Evolutionary conservation across 2,888 invertebrate species (phyloP).

Genomic region (Zonitis immaculata): DNA sequence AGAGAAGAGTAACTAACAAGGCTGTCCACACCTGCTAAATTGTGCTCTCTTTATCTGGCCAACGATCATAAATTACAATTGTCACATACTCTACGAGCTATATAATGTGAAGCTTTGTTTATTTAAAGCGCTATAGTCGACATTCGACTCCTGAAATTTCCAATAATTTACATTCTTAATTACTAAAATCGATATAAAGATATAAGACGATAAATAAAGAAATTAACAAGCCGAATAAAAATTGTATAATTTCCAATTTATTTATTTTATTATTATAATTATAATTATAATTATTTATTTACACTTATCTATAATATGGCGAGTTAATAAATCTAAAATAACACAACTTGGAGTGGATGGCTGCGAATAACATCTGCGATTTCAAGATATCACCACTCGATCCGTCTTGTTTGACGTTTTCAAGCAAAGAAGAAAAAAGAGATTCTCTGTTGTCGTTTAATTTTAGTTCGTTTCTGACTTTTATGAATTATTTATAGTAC

Average conservation of each 20-base stretch:
- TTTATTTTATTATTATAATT: background rate
- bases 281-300: conserved; percentile 7
- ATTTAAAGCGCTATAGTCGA: conserved; percentile 1
- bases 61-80: conserved; percentile 16
- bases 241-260: background rate
- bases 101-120: conserved; percentile 10
- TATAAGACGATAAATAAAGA: background rate
- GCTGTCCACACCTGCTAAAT: conserved; percentile 20
- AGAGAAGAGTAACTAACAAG: conserved; percentile 14
- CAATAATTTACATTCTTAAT: conserved; percentile 14
- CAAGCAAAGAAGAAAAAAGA: conserved; percentile 12
- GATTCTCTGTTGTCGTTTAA: conserved; percentile 13
- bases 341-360: conserved; percentile 9
- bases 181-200: background rate
- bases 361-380: conserved; percentile 33
- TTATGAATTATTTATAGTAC: conserved; percentile 22
- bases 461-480: conserved; percentile 19
- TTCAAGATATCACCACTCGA: conserved; percentile 31
- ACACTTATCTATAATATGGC: conserved; percentile 10
- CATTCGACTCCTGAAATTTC: conserved; percentile 9
- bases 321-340: conserved; percentile 19
- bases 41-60: conserved; percentile 15
- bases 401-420: conserved; percentile 36
- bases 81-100: conserved; percentile 1
- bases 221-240: background rate